A percentile compares a stretch with the other conserved stretches of the same genome.
phyloP scores from a whole-genome alignment of 2,888 invertebrate genomes.

The Aphodius granarius region DNA sequence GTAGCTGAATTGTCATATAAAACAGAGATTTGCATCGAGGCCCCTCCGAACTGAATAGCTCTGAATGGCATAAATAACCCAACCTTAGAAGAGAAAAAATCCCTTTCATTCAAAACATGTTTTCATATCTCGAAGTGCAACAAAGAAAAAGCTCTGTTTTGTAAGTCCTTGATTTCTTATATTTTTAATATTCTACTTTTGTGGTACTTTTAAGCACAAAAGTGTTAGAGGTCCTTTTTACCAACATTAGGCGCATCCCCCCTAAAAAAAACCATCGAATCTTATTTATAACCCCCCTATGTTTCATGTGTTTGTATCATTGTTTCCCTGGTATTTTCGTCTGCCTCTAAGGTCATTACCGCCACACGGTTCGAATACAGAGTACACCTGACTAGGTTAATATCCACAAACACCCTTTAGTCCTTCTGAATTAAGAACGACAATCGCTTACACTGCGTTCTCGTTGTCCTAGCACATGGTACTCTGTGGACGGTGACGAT shows the following conservation, averaged over 20 bases:
- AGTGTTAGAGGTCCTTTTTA: too few species aligned
- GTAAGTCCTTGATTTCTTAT: neutral
- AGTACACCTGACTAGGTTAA: conserved; percentile 23
- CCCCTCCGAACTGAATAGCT: too few species aligned
- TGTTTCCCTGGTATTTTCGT: conserved; percentile 9
- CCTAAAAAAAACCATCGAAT: neutral
- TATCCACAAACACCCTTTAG: conserved; percentile 5
- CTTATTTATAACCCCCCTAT: neutral
- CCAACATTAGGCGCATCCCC: too few species aligned
- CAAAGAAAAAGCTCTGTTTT: neutral
- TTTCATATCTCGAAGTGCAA: neutral
- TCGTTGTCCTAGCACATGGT: conserved; percentile 36
- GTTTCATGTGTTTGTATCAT: neutral
- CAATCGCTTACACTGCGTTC: conserved; percentile 33
- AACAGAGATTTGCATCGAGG: neutral
- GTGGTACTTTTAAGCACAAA: too few species aligned
- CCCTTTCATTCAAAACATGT: neutral
- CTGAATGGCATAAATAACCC: neutral
- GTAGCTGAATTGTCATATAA: neutral
- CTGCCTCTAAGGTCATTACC: conserved; percentile 15
- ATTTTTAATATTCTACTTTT: too few species aligned
- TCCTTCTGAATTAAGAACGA: conserved; percentile 26
- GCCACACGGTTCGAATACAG: neutral
- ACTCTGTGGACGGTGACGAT: conserved; percentile 19
- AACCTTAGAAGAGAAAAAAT: neutral